Base-by-base conservation (phyloP, 2,888 invertebrate genomes). In the Abscondita cerata region DNA sequence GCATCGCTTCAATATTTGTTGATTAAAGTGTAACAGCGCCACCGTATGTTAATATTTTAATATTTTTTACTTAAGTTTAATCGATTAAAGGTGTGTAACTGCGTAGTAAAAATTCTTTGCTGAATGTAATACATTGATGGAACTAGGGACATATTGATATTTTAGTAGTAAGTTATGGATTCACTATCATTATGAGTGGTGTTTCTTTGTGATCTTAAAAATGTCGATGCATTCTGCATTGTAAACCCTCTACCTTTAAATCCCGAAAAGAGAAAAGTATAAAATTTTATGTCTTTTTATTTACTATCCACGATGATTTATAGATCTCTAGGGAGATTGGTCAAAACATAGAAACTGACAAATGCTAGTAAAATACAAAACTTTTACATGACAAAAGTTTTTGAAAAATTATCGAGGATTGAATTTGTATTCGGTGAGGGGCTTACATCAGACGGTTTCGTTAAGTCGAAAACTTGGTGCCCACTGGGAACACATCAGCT, bases 261-360 rank as follows among this genome's bases (percentile, higher is more conserved):
- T 31, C 47, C 31, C 47, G n/a, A 48, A 51, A 51, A 36, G 51
- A 12, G 33, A 51, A 51, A 51, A 34, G 40, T 52, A 44, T 51
- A 52, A 52, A 52, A 59, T 47, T 46, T 52, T 59, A 40, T 36
- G 51, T 59, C 51, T 38, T 62, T n/a, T 62, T 56, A 60, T 65
- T 62, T 64, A 67, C 67, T 67, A 69, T 59, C 61, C 68, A 65
- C 70, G 71, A 71, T 78, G 78, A 78, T 76, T 72, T 77, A 78
- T 78, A 70, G 70, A 52, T 72, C 78, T 73, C 74, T 13, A 44
- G 75, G 64, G 76, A 63, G 44, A 68, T 62, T 71, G 77, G 76
- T 78, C 78, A 78, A 78, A 78, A 78, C 76, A 78, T 66, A 70
- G 72, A 75, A 75, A 78, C 65, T 77, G 78, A 78, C 77, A 78